Evolutionary conservation across 2,888 invertebrate genomes (phyloP), one percentile per base, ranked within the genome.

Genomic region (Coelinius sp.): DNA sequence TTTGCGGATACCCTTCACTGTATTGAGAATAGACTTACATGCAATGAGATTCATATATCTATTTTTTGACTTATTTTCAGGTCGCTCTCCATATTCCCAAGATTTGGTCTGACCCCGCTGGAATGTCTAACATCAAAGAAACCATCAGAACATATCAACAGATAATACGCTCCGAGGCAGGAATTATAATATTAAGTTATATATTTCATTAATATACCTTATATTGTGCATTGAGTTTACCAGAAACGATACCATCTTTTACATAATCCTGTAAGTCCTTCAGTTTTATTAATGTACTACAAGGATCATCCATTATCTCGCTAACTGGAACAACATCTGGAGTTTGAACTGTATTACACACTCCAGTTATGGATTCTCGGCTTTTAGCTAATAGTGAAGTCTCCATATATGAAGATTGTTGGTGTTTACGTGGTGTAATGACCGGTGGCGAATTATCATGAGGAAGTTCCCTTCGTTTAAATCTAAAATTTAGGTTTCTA

Each of bases 1-100:
- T 1, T 20, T 8, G 6, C 8, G 17, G n/a, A n/a, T n/a, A 5
- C 5, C 17, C 14, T 17, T 20, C 20, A 2, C n/a, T 24, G 8
- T 24, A 22, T 22, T 25, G 12, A n/a, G 12, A 25, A 24, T 24
- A 53, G 24, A 88, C 88, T 82, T 84, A 89, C 89, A 90, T n/a
- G 89, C 88, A 53, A 86, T 82, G 27, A 89, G 80, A 79, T 89
- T 89, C 38, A 81, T 86, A 69, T 89, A 89, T 68, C 89, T 84
- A 80, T 90, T 89, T 76, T 89, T 89, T 7, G 80, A 65, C 76
- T 88, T 89, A 69, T 89, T 89, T 74, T 84, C 80, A n/a, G 85
- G 81, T n/a, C 83, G 69, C 38, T 80, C 79, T 4, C 89, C 89
- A 64, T 85, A 88, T 4, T 81, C 79, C 79, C 88, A 88, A 0